Percentiles rank a stretch among this genome's conserved stretches.
These are phyloP conservation scores for Branchellion lobata DNA, from an alignment of 2,888 invertebrate species.

Conservation along the genomic window DNA sequence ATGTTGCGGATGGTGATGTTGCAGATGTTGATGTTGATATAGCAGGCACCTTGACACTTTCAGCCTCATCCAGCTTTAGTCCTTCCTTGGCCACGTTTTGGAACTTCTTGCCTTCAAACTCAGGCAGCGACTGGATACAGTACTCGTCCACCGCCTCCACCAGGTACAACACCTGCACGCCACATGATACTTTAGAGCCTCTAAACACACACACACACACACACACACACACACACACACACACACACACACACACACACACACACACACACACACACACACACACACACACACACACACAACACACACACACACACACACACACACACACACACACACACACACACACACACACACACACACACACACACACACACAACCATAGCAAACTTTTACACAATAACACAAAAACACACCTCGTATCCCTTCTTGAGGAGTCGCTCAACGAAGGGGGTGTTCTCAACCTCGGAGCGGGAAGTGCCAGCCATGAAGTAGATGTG, in stretches of 20 bases:
- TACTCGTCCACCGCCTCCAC: conserved; percentile 98
- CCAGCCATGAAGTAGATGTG: conserved; percentile 96
- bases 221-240: too few relatives aligned
- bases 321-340: too few relatives aligned
- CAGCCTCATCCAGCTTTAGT: conserved; percentile 76
- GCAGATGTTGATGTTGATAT: too few relatives aligned
- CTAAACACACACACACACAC: too few relatives aligned
- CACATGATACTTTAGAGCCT: background rate
- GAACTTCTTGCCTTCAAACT: conserved; percentile 98
- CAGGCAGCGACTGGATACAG: conserved; percentile 86
- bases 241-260: too few relatives aligned
- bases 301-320: too few relatives aligned
- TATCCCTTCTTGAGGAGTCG: conserved; percentile 85
- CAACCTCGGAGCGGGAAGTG: conserved; percentile 84
- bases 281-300: background rate
- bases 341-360: too few relatives aligned
- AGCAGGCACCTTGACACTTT: conserved; percentile 66
- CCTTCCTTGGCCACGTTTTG: conserved; percentile 96
- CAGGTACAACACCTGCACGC: conserved; percentile 75
- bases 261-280: too few relatives aligned
- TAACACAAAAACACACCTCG: conserved; percentile 66
- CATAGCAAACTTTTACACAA: background rate
- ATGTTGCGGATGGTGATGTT: too few relatives aligned
- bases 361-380: background rate
- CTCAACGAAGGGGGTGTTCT: conserved; percentile 88